phyloP scores from a whole-genome alignment of 2,113 vertebrate species.

The Xenus cinereus region DNA sequence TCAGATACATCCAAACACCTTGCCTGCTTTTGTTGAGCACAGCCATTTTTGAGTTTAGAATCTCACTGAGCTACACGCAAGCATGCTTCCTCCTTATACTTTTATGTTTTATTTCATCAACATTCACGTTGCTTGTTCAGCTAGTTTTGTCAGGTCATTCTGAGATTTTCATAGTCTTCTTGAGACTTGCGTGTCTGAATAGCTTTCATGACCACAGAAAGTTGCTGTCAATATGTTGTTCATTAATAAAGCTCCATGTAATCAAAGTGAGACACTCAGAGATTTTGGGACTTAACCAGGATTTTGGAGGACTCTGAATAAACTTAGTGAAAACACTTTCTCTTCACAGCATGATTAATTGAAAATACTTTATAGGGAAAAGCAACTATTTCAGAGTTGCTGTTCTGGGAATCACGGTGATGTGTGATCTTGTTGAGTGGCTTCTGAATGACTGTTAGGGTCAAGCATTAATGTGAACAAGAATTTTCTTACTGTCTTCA shows the following conservation, averaged over 20 bases:
- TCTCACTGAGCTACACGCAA: neutral
- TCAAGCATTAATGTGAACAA: neutral
- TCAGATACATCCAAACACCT: neutral
- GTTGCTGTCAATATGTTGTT: neutral
- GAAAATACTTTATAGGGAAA: neutral
- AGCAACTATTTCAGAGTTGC: neutral
- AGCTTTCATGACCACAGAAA: neutral
- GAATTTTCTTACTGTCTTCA: neutral
- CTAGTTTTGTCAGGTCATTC: neutral
- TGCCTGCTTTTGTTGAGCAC: neutral
- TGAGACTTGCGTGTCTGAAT: neutral
- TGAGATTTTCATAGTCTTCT: neutral
- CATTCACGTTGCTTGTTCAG: neutral
- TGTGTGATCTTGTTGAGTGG: neutral
- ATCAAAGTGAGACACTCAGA: neutral
- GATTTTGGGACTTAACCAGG: neutral
- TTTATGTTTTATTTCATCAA: neutral
- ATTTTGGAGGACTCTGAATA: neutral
- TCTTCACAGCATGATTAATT: neutral
- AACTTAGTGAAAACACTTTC: neutral
- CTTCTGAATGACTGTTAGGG: neutral
- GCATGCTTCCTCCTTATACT: neutral
- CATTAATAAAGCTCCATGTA: neutral
- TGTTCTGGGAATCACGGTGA: neutral
- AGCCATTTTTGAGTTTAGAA: neutral